These are phyloP conservation scores for Tenualosa thibaudeaui DNA, from an alignment of 2,797 vertebrate genomes.

Conservation along the genomic window DNA sequence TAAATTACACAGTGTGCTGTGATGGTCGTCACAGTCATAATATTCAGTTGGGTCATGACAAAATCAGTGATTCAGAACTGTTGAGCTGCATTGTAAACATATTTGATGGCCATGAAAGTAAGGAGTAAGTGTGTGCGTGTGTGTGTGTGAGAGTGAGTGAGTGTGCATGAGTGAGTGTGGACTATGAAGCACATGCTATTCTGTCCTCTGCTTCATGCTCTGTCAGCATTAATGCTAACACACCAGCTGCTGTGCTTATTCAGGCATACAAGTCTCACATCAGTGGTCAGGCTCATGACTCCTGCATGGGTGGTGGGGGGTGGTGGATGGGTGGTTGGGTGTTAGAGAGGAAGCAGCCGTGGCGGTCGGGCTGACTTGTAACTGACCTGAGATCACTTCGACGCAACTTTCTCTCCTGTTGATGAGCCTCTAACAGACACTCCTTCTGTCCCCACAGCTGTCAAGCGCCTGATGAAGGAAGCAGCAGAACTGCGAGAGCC, in stretches of 20 bases:
- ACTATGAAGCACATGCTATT: not conserved
- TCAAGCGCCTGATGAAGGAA: constrained; percentile 98
- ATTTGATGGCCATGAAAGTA: constrained; percentile 1
- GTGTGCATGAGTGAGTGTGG: not conserved
- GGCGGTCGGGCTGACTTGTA: not conserved
- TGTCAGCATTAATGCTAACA: constrained; percentile 19
- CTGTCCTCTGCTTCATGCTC: constrained; percentile 6
- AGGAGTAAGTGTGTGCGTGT: not conserved
- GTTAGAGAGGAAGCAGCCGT: not conserved
- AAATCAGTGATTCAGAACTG: not conserved
- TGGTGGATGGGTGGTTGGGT: no score
- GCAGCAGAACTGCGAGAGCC: constrained; percentile 93
- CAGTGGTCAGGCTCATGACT: not conserved
- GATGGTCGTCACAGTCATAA: not conserved
- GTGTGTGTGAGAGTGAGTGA: not conserved
- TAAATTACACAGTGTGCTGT: not conserved
- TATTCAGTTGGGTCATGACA: not conserved
- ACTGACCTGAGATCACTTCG: not conserved
- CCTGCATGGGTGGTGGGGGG: not conserved
- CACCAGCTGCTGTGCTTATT: constrained; percentile 23
- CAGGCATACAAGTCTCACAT: not conserved
- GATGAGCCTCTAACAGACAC: not conserved
- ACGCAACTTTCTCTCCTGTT: not conserved
- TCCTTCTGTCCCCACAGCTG: constrained; percentile 62
- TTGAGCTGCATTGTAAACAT: not conserved